Conservation (phyloP, 92 coral and sea anemone species). For the Epizoanthus ramosus region DNA sequence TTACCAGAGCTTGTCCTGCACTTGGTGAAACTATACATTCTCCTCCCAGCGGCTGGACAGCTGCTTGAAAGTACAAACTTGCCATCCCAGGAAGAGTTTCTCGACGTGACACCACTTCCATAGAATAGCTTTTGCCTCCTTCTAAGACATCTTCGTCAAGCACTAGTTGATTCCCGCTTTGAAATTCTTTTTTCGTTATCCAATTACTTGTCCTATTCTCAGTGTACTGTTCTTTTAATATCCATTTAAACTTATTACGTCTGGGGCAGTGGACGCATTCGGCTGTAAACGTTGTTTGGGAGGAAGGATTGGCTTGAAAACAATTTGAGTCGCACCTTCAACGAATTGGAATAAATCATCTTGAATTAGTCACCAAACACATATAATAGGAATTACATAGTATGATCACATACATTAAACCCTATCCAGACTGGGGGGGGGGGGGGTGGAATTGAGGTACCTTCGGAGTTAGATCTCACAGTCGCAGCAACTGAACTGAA, state of each 20-base stretch:
- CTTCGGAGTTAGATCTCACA: too few species aligned
- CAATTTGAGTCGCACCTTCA: slow-evolving; percentile 9
- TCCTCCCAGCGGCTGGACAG: not conserved
- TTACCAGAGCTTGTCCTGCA: slow-evolving; percentile 15
- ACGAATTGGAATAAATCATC: not conserved
- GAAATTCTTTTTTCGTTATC: not conserved
- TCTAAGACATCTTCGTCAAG: not conserved
- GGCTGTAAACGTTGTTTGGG: not conserved
- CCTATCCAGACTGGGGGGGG: too few species aligned
- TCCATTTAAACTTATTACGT: not conserved
- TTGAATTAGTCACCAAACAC: not conserved
- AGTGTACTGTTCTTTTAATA: not conserved
- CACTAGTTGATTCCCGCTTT: not conserved
- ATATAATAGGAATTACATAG: not conserved
- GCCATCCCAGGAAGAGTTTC: not conserved
- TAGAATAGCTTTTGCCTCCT: not conserved
- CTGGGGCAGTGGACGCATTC: not conserved
- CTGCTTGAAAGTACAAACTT: not conserved
- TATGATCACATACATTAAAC: too few species aligned
- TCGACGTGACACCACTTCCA: not conserved
- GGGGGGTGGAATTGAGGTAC: too few species aligned
- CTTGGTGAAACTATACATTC: not conserved
- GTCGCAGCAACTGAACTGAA: too few species aligned
- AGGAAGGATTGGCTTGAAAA: not conserved
- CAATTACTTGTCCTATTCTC: not conserved